phyloP scores from a whole-genome alignment of 2,113 vertebrate species.

The Mustela nigripes region DNA sequence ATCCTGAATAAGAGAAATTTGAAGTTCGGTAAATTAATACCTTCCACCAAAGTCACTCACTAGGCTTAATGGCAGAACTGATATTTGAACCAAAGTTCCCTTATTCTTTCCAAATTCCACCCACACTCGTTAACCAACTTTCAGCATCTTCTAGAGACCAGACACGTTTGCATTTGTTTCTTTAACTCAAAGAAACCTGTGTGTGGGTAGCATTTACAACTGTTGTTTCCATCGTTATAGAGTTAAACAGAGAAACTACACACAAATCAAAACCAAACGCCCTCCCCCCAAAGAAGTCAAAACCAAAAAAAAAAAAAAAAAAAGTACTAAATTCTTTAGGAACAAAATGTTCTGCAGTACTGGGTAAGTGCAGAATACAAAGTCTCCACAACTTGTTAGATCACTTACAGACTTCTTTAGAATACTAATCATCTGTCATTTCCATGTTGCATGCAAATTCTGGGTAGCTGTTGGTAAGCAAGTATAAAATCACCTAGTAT shows the following conservation, averaged over 20 bases:
- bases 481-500: constrained; percentile 31
- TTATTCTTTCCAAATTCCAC: background rate
- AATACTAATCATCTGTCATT: constrained; percentile 28
- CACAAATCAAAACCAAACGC: constrained; percentile 16
- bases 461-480: background rate
- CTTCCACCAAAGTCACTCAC: background rate
- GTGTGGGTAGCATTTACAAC: background rate
- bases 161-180: background rate
- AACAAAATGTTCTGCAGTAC: background rate
- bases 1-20: background rate
- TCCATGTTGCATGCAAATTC: background rate
- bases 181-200: background rate
- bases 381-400: background rate
- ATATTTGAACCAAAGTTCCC: background rate
- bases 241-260: constrained; percentile 18
- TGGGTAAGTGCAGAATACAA: background rate
- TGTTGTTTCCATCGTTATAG: background rate
- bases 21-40: background rate
- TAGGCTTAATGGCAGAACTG: background rate
- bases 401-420: background rate
- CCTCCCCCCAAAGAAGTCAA: background rate
- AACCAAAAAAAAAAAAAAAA: background rate
- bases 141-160: background rate
- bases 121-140: background rate
- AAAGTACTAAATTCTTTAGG: background rate